Evolutionary conservation across 1,140 invertebrate genomes (phyloP), one percentile per base, ranked within the genome.

Genomic region (Drosophila carrolli): DNA sequence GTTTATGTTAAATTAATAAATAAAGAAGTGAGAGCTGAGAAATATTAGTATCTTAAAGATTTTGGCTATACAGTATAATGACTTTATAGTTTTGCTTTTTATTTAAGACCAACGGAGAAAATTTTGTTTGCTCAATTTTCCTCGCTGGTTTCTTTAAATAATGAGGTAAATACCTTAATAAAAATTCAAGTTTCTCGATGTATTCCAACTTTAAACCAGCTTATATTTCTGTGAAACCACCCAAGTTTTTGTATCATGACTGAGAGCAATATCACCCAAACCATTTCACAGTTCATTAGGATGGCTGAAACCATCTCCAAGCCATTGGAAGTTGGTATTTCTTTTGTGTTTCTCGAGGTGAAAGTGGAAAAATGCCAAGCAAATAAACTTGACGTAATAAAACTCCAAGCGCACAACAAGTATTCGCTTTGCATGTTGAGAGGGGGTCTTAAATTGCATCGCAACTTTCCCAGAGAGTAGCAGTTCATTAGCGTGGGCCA

Each of bases 361-460:
- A 86, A 86, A 86, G 82, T 82, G 75, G 65, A 86, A 88, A 86
- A 72, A 82, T 63, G 70, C 55, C 61, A 76, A 29, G 78, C 78
- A 81, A 88, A 78, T 65, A 82, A 72, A 82, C 55, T 82, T 82
- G 75, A 86, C 71, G 82, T 86, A 86, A 86, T 86, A 82, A 68
- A 84, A 80, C 74, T 56, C 47, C 32, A 10, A 19, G 59, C 44
- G 55, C 60, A 54, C 67, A 43, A 76, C 81, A 66, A 82, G 75
- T 81, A 81, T 78, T 78, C 40, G 60, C 55, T 75, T 70, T 70
- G 57, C 57, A 66, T 62, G 53, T 57, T 59, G n/a, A 51, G 16
- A 51, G 57, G 51, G 53, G 61, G 38, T 70, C 38, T 63, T 29
- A 60, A 70, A 74, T 50, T 56, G 55, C 54, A 62, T 43, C 6